Percentiles rank a stretch among this genome's conserved stretches.
Conservation (phyloP, 2,888 invertebrate species). For the Idaea biselata region DNA sequence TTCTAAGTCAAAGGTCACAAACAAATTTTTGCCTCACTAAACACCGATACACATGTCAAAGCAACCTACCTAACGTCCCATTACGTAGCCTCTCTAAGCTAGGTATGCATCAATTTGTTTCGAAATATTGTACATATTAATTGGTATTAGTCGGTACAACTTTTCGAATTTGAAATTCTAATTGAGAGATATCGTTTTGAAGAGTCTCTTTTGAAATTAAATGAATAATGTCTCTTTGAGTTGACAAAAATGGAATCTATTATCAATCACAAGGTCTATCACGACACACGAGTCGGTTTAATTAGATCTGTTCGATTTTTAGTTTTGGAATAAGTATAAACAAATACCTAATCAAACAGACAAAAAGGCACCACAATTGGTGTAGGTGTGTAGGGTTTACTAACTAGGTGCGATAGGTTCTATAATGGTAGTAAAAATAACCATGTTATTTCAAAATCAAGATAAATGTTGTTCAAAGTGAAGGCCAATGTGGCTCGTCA, state of each 20-base stretch:
- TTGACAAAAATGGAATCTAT: not conserved
- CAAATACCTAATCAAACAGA: no score
- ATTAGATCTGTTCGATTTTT: no score
- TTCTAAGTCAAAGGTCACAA: not conserved
- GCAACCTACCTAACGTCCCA: not conserved
- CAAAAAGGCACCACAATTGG: no score
- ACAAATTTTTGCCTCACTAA: not conserved
- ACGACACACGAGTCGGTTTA: no score
- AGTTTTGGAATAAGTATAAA: no score
- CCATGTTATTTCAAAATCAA: no score
- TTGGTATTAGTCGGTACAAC: not conserved
- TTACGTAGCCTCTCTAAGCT: not conserved
- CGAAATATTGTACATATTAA: not conserved
- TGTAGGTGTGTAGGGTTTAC: no score
- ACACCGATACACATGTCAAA: not conserved
- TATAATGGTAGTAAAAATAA: no score
- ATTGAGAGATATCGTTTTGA: not conserved
- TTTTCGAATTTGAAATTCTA: not conserved
- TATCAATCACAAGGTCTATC: no score
- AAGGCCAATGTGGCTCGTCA: no score
- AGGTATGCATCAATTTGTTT: not conserved
- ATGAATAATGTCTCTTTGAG: not conserved
- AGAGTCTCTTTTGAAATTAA: not conserved
- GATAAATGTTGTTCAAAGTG: no score
- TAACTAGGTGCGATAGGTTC: no score